Evolutionary conservation across 1,140 invertebrate species (phyloP).

Genomic region (Magallana ariakensis): DNA sequence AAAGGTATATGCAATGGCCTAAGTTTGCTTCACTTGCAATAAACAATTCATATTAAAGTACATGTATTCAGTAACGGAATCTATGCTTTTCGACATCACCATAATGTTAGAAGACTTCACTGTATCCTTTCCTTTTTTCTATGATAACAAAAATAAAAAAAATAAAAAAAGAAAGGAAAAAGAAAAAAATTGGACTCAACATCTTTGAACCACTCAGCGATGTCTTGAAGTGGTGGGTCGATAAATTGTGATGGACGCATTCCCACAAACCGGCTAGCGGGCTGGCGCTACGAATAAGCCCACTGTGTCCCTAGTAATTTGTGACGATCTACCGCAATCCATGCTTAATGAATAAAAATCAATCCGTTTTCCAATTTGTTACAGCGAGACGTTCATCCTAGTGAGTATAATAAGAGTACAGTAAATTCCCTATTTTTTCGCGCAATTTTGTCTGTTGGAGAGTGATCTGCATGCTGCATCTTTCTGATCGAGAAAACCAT

Average conservation of each 20-base stretch:
- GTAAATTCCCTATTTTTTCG: constrained; percentile 21
- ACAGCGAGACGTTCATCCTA: constrained; percentile 23
- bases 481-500: no score
- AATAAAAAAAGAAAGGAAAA: no score
- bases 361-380: constrained; percentile 38
- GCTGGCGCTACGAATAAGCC: constrained; percentile 1
- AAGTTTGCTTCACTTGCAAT: no score
- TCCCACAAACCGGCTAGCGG: neutral
- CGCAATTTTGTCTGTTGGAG: constrained; percentile 20
- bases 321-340: constrained; percentile 26
- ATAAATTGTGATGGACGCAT: constrained; percentile 4
- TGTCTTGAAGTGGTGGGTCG: neutral
- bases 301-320: neutral
- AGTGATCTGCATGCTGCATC: neutral
- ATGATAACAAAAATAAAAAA: no score
- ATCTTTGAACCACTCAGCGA: neutral
- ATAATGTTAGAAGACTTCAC: no score
- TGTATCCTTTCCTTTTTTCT: no score
- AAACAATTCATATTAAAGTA: no score
- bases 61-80: no score
- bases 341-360: constrained; percentile 34
- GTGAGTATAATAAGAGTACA: constrained; percentile 21
- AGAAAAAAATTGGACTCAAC: no score
- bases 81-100: no score
- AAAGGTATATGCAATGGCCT: no score